A percentile compares a stretch with the other conserved stretches of the same genome.
These are phyloP conservation scores for Incurvaria masculella DNA, from an alignment of 2,888 invertebrate species.

Conservation along the genomic window DNA sequence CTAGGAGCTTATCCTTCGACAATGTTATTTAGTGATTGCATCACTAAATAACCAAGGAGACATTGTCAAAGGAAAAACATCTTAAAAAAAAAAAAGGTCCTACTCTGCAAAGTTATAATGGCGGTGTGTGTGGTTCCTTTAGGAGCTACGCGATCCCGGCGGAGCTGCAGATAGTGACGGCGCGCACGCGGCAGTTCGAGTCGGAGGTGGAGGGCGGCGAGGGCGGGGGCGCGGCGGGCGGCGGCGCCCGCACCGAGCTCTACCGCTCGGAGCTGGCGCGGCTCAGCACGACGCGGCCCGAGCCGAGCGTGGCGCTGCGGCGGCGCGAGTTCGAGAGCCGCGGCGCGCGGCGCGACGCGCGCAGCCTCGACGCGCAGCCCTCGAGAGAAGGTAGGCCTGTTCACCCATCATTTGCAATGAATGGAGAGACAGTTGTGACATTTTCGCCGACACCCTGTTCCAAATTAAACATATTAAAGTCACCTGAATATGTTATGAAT, in stretches of 20 bases:
- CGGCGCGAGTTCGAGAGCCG: conserved; percentile 70
- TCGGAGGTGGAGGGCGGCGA: conserved; percentile 27
- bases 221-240: conserved; percentile 60
- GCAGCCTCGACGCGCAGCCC: conserved; percentile 47
- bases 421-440: too few species aligned
- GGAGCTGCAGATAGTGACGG: conserved; percentile 67
- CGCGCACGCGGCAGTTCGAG: conserved; percentile 72
- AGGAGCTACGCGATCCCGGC: conserved; percentile 38
- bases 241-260: conserved; percentile 62
- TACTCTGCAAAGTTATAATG: too few species aligned
- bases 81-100: too few species aligned
- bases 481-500: too few species aligned
- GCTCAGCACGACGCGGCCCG: conserved; percentile 63
- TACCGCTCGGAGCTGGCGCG: conserved; percentile 66
- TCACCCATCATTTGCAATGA: neutral
- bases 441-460: too few species aligned
- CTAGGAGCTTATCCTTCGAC: too few species aligned
- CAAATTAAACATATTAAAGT: too few species aligned
- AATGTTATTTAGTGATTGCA: too few species aligned
- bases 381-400: conserved; percentile 28
- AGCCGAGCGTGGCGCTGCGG: conserved; percentile 71
- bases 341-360: conserved; percentile 39
- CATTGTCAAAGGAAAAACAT: too few species aligned
- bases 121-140: neutral
- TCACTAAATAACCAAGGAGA: too few species aligned